A percentile compares a stretch with the other conserved stretches of the same genome.
phyloP scores from a whole-genome alignment of 1,140 invertebrate species.

The Magallana gigas region DNA sequence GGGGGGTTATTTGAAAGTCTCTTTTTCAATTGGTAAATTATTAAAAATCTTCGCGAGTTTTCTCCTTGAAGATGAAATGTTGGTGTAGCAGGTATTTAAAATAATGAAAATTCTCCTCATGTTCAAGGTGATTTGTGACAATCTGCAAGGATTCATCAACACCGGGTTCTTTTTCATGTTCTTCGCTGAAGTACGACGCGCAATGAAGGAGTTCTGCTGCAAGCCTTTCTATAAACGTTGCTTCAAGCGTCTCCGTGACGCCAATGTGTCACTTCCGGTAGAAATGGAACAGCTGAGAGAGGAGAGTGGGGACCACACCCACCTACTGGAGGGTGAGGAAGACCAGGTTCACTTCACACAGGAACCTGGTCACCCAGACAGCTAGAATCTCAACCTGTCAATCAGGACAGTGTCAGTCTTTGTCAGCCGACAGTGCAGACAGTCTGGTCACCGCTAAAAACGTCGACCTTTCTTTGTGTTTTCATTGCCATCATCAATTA shows the following conservation, averaged over 20 bases:
- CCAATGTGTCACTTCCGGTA: constrained; percentile 50
- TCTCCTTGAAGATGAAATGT: background rate
- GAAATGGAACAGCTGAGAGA: constrained; percentile 43
- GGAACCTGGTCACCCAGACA: background rate
- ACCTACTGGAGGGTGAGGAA: constrained; percentile 24
- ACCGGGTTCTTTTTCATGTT: constrained; percentile 62
- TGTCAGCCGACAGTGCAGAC: too few species aligned
- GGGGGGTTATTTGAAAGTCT: background rate
- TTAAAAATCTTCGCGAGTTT: background rate
- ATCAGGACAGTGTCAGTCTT: too few species aligned
- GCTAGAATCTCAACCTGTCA: too few species aligned
- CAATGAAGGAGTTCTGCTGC: constrained; percentile 38
- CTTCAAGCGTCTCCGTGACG: constrained; percentile 45
- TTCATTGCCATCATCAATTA: too few species aligned
- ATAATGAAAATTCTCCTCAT: background rate
- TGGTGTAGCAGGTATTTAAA: background rate
- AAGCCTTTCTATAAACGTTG: constrained; percentile 45
- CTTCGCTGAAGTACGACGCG: constrained; percentile 58
- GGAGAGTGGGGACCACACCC: constrained; percentile 5
- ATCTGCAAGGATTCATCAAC: constrained; percentile 67
- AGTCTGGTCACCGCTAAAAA: too few species aligned
- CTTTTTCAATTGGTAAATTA: background rate
- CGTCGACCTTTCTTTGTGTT: too few species aligned
- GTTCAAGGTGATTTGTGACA: constrained; percentile 67
- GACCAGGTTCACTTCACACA: constrained; percentile 33